phyloP scores from a whole-genome alignment of 2,113 vertebrate genomes.

The Amblyopsis rosae region DNA sequence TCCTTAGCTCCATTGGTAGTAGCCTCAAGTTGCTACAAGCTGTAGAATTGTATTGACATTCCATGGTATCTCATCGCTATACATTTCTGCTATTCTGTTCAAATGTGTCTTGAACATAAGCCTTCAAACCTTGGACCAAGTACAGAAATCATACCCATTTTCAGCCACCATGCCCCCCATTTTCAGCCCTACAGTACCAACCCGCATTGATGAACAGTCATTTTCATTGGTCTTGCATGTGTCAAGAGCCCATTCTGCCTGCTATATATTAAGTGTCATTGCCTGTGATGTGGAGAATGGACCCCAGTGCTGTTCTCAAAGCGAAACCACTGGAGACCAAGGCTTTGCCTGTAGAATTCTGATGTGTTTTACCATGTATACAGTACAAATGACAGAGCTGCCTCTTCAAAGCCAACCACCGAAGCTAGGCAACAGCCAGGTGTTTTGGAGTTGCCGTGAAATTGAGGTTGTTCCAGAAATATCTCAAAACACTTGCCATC shows the following conservation, averaged over 20 bases:
- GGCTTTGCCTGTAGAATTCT: slow-evolving; percentile 1
- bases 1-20: too few relatives aligned
- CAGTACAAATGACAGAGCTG: slow-evolving; percentile 22
- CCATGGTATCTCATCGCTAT: too few relatives aligned
- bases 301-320: slow-evolving; percentile 21
- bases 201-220: slow-evolving; percentile 26
- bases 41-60: too few relatives aligned
- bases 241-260: slow-evolving; percentile 16
- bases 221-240: slow-evolving; percentile 45
- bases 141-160: neutral
- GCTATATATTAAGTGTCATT: slow-evolving; percentile 25
- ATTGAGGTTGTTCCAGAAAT: slow-evolving; percentile 1
- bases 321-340: neutral
- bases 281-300: slow-evolving; percentile 14
- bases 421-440: slow-evolving; percentile 1
- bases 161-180: neutral
- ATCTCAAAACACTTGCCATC: slow-evolving; percentile 2
- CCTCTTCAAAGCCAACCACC: slow-evolving; percentile 11
- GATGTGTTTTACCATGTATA: slow-evolving; percentile 5
- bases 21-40: too few relatives aligned
- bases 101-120: too few relatives aligned
- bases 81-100: too few relatives aligned
- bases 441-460: slow-evolving; percentile 14
- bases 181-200: neutral
- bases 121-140: too few relatives aligned